Evolutionary conservation across 2,888 invertebrate species (phyloP).

Genomic region (Drosophila pseudotalamancana): DNA sequence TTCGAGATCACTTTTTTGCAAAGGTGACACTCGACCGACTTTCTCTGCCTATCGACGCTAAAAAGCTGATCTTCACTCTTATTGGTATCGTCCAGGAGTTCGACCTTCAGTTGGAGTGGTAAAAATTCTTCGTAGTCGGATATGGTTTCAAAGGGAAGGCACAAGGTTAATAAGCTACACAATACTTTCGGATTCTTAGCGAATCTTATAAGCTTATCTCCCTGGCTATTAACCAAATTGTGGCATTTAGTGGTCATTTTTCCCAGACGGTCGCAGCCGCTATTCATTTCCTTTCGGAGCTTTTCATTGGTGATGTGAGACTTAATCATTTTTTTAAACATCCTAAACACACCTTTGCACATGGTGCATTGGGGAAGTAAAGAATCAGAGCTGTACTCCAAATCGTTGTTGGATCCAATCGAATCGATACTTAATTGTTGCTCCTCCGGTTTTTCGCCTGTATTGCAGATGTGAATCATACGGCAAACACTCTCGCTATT

Average conservation of each 20-base stretch:
- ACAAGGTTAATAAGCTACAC: conserved; percentile 25
- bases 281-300: conserved; percentile 14
- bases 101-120: no score
- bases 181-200: conserved; percentile 16
- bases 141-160: conserved; percentile 15
- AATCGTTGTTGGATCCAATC: not conserved
- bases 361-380: conserved; percentile 10
- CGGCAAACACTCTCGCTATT: not conserved
- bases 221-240: conserved; percentile 5
- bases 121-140: no score
- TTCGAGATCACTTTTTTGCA: not conserved
- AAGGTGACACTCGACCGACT: not conserved
- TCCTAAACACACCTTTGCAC: conserved; percentile 16
- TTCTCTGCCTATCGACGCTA: no score
- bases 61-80: no score
- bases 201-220: conserved; percentile 13
- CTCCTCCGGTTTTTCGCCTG: no score
- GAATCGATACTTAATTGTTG: not conserved
- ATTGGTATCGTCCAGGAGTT: no score
- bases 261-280: conserved; percentile 16
- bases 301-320: conserved; percentile 11
- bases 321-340: conserved; percentile 4
- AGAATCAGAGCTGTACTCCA: not conserved
- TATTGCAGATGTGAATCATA: not conserved
- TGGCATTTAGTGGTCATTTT: conserved; percentile 19